Evolutionary conservation across 2,888 invertebrate species (phyloP), one percentile per base, ranked within the genome.

Genomic region (Drosophila nr. medialis): DNA sequence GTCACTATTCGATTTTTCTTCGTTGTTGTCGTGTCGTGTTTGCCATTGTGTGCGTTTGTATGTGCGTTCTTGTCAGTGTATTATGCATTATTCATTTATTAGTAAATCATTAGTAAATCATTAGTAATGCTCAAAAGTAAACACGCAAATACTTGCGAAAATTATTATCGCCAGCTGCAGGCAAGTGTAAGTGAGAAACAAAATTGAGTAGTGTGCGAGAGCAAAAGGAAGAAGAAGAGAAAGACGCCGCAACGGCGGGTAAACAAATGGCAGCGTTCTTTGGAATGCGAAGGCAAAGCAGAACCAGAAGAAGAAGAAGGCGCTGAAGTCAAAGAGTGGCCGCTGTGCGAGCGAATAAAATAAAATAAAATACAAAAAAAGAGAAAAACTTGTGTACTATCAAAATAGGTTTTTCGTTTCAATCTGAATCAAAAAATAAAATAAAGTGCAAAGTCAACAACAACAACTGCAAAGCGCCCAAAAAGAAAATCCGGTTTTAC

Each of bases 401-500:
- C 56, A 64, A 74, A 73, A 72, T 71, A 73, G 72, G 78, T 68
- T 78, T 78, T 81, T 71, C 77, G 61, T 78, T 85, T 74, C 59
- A 75, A 86, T 68, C 66, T 68, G 65, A 74, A 80, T 71, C 75
- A 67, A 82, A 75, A 59, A 45, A 4, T 13, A 13, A 38, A 45
- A 82, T 63, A 87, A 85, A 85, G 88, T 89, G 90, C 88, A 87
- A 80, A 83, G 90, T 88, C 85, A 83, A 68, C 80, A 80, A 51
- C 68, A 81, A 72, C 74, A 62, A 76, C 54, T 50, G 67, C 70
- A 64, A 65, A 72, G 87, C 73, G 80, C 85, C 85, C 82, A 89
- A 86, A 89, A 83, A 81, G 86, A 86, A 89, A 89, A 90, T 91
- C 89, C 89, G 89, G 89, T 90, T 91, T 91, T 84, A 88, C 89